Conservation (phyloP, 2,888 invertebrate genomes). For the Pheosia tremula region DNA sequence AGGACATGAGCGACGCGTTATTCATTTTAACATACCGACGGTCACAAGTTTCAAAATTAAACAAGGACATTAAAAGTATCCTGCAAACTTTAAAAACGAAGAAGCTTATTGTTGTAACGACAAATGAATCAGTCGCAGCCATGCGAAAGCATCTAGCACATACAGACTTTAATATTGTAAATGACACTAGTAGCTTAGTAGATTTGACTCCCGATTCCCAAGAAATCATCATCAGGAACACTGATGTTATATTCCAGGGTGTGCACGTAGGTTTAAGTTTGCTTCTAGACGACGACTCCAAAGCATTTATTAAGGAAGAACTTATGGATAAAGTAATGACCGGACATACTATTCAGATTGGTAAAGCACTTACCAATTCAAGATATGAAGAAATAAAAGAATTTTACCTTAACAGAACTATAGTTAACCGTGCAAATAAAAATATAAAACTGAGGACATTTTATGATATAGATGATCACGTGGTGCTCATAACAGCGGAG, state of each 20-base stretch:
- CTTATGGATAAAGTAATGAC: conserved; percentile 10
- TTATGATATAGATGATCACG: conserved; percentile 3
- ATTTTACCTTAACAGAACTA: conserved; percentile 10
- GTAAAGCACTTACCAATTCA: conserved; percentile 6
- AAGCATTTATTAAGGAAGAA: conserved; percentile 9
- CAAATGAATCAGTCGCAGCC: not conserved
- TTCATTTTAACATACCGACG: not conserved
- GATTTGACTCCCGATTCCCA: conserved; percentile 8
- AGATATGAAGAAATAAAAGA: conserved; percentile 11
- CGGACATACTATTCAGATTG: conserved; percentile 9
- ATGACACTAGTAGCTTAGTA: conserved; percentile 3
- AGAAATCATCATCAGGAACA: conserved; percentile 6
- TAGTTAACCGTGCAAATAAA: not conserved
- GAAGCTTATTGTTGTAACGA: not conserved
- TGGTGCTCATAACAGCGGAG: conserved; percentile 5
- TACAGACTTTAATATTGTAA: not conserved
- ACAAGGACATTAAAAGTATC: not conserved
- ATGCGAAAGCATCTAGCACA: not conserved
- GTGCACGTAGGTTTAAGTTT: conserved; percentile 6
- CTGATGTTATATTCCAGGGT: conserved; percentile 11
- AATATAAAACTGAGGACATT: conserved; percentile 5
- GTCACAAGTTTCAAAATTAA: conserved; percentile 3
- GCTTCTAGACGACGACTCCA: conserved; percentile 6
- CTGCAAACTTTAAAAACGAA: not conserved
- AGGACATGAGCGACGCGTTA: not conserved